Conservation (phyloP, 2,888 invertebrate genomes). For the Himalopsyche tibetana region DNA sequence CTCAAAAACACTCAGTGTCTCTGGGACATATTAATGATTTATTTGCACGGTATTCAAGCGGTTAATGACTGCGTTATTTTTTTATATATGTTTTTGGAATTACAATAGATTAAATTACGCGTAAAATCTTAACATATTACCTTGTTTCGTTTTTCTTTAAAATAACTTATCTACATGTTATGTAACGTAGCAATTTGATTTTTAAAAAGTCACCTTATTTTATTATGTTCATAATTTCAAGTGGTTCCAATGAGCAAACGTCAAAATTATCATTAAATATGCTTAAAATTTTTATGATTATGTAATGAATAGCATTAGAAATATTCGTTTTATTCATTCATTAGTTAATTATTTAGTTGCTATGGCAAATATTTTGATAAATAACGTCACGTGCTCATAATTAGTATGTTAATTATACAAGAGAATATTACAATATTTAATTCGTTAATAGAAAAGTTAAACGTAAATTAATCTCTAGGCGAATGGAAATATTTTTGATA, state of each 20-base stretch:
- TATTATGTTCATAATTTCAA: no score
- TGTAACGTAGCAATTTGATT: no score
- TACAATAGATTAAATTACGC: no score
- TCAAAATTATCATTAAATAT: not conserved
- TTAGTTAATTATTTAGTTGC: constrained; percentile 6
- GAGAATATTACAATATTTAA: not conserved
- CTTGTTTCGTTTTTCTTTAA: no score
- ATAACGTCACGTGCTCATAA: not conserved
- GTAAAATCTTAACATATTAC: no score
- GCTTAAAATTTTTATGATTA: not conserved
- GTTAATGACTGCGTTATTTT: no score
- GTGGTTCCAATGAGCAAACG: not conserved
- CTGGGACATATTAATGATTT: no score
- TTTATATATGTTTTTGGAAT: no score
- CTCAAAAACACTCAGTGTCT: no score
- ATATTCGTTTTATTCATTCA: not conserved
- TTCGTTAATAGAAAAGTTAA: not conserved
- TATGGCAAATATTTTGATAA: not conserved
- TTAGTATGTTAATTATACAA: not conserved
- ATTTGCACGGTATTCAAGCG: no score
- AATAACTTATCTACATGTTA: no score
- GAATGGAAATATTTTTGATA: not conserved
- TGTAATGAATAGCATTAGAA: not conserved
- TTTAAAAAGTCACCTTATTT: no score
- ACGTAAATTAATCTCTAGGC: not conserved